phyloP scores from a whole-genome alignment of 1,140 invertebrate genomes.

The Trachelipus rathkii region DNA sequence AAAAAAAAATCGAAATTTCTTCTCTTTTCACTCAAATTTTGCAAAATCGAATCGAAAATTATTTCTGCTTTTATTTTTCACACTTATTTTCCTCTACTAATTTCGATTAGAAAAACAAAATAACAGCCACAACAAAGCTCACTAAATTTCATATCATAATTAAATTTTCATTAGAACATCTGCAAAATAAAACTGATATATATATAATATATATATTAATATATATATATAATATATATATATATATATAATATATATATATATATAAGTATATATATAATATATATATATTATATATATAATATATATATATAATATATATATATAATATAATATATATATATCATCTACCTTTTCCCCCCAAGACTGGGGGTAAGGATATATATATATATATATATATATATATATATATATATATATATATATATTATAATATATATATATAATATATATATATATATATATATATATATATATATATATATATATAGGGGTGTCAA shows the following conservation, averaged over 20 bases:
- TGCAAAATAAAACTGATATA: background rate
- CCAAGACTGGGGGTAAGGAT: too few relatives aligned
- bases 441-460: conserved; percentile 14
- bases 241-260: conserved; percentile 14
- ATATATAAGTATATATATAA: background rate
- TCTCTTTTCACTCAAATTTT: too few relatives aligned
- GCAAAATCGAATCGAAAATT: too few relatives aligned
- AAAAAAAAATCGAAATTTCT: too few relatives aligned
- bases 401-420: conserved; percentile 15
- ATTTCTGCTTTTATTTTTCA: too few relatives aligned
- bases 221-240: background rate
- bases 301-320: conserved; percentile 11
- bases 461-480: background rate
- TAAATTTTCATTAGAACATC: background rate
- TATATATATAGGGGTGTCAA: too few relatives aligned
- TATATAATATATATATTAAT: background rate
- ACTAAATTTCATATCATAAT: too few relatives aligned
- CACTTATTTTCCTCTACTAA: too few relatives aligned
- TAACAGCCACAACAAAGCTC: too few relatives aligned
- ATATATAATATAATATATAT: background rate
- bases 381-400: conserved; percentile 15
- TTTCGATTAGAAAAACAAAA: too few relatives aligned
- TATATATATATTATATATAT: background rate
- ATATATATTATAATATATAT: conserved; percentile 15
- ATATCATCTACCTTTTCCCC: too few relatives aligned